Conservation (phyloP, 92 coral and sea anemone species). For the Pocillopora grandis region DNA sequence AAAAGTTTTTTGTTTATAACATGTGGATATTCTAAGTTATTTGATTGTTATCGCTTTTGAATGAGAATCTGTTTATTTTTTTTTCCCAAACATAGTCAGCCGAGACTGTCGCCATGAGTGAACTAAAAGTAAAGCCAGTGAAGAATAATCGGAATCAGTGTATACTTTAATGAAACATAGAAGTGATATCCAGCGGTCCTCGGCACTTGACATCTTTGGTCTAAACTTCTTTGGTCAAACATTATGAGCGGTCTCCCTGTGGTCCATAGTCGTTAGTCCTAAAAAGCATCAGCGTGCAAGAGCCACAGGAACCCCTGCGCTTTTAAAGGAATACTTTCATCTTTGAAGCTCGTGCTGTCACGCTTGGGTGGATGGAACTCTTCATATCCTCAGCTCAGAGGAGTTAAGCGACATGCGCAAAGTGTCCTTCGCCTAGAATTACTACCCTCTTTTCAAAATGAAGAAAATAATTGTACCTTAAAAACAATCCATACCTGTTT, state of each 20-base stretch:
- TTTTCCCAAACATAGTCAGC: not conserved
- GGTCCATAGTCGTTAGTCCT: not conserved
- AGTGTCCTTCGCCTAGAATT: not conserved
- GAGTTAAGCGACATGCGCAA: not conserved
- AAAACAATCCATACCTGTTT: not conserved
- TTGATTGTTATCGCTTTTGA: not conserved
- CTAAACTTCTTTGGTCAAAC: not conserved
- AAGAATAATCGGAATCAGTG: slow-evolving; percentile 4
- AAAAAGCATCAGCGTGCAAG: not conserved
- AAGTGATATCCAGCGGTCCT: slow-evolving; percentile 14
- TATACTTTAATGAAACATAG: slow-evolving; percentile 17
- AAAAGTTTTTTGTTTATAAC: too few species aligned
- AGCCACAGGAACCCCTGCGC: not conserved
- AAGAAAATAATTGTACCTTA: not conserved
- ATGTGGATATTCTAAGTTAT: too few species aligned
- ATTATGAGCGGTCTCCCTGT: not conserved
- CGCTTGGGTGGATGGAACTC: not conserved
- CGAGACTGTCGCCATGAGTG: slow-evolving; percentile 11
- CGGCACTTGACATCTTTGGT: not conserved
- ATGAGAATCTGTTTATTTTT: not conserved
- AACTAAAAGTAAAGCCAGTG: not conserved
- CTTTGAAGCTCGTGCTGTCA: not conserved
- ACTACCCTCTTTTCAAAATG: not conserved
- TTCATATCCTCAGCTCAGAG: not conserved
- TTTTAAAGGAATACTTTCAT: not conserved